Percentiles rank a stretch among this genome's conserved stretches.
Conservation (phyloP, 64 coral and sea anemone genomes). For the Actinia equina region DNA sequence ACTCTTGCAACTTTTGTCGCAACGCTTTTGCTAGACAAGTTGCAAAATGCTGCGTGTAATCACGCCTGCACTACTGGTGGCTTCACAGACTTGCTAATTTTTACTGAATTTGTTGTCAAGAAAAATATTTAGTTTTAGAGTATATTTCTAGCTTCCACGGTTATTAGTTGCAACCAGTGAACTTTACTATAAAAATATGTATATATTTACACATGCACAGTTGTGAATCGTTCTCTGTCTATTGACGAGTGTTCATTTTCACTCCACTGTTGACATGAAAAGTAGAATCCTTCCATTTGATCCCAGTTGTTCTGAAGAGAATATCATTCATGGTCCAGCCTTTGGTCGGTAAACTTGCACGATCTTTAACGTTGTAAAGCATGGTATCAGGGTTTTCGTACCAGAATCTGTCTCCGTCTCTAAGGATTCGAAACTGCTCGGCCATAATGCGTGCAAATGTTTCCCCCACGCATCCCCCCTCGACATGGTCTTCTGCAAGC, state of each 20-base stretch:
- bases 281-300: slow-evolving; percentile 77
- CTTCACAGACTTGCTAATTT: too few species aligned
- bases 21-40: too few species aligned
- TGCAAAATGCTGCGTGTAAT: too few species aligned
- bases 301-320: slow-evolving; percentile 70
- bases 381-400: slow-evolving; percentile 73
- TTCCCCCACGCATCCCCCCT: slow-evolving; percentile 78
- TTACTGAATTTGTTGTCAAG: too few species aligned
- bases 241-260: not conserved
- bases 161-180: too few species aligned
- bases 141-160: too few species aligned
- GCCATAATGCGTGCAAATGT: slow-evolving; percentile 86
- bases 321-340: slow-evolving; percentile 71
- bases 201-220: not conserved
- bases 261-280: slow-evolving; percentile 51
- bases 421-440: slow-evolving; percentile 66
- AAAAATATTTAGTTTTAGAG: too few species aligned
- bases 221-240: not conserved
- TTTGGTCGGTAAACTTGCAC: slow-evolving; percentile 59
- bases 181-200: too few species aligned
- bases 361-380: slow-evolving; percentile 68
- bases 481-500: slow-evolving; percentile 75
- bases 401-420: slow-evolving; percentile 87
- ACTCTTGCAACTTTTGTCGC: too few species aligned
- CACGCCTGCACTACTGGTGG: too few species aligned